Evolutionary conservation across 2,888 invertebrate genomes (phyloP), one percentile per base, ranked within the genome.

Genomic region (Bembecia ichneumoniformis): DNA sequence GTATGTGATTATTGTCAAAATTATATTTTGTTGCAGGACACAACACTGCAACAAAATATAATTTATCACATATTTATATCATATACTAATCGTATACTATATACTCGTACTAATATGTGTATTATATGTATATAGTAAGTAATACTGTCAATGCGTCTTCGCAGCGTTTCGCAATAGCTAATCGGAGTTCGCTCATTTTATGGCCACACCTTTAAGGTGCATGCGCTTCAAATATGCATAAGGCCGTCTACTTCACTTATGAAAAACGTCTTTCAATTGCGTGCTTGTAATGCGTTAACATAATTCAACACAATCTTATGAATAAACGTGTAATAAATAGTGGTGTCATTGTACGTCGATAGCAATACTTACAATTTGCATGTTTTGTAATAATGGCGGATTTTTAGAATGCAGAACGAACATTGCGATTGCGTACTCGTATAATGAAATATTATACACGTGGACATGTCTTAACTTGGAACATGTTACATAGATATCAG

Each of bases 241-340:
- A 73, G 69, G 66, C 61, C 59, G 67, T 64, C 67, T 62, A 62
- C 66, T 62, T 65, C 62, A 63, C 66, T 69, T 68, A 66, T 66
- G 68, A 76, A 73, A 76, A 75, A 76, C 64, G 62, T 60, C 64
- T 72, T 63, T 61, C 59, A 59, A 58, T 67, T 60, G 66, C 68
- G 64, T 68, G 44, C 17, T 44, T 15, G 17, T 44, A 44, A 44
- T 16, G 15, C 44, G 44, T 44, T 11, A 44, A 44, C 17, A 16
- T 44, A 44, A 44, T 40, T 40, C 40, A 40, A 40, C 13, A 40
- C n/a, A n/a, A 14, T n/a, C 40, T 40, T 40, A 40, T 40, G 40
- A 40, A 40, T 40, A 40, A 40, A 14, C 7, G 40, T 40, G 40
- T 40, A 40, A 40, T 40, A 40, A 40, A 40, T 40, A n/a, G 40